Base-by-base conservation (phyloP, 2,888 invertebrate genomes). In the Dermolepida albohirtum region DNA sequence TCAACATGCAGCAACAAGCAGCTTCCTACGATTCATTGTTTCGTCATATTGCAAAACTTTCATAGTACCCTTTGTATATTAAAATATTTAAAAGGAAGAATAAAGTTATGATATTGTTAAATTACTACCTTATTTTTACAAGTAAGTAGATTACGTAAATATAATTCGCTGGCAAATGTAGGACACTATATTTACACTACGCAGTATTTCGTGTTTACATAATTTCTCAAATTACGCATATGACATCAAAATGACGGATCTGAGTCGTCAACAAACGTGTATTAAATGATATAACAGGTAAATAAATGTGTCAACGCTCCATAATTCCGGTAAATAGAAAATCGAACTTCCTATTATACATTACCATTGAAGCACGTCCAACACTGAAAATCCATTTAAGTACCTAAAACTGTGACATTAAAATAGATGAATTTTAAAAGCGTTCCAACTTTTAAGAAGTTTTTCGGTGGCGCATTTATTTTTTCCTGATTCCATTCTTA, bases 361-460 rank as follows among this genome's bases (percentile, higher is more conserved):
- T 68, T 55, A 62, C 59, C 66, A n/a, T 43, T 57, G 51, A 55
- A 66, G 39, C 51, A 44, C 54, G 50, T 62, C 62, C 59, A 40
- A 79, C 78, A 80, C 78, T 76, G 76, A 75, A 79, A 78, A 76
- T 78, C 79, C 79, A 80, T 80, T 79, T 76, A 74, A 74, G 71
- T 71, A 73, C 73, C 59, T 64, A 63, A 70, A 65, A 67, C 70
- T 70, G 75, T 70, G 70, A 73, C 77, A 78, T 79, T 77, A 78
- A 76, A 77, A 77, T 75, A 77, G 77, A 77, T 76, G 77, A 77
- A 65, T 77, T 74, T 72, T 76, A 76, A 75, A 75, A 74, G 74
- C 72, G 71, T 70, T 73, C 68, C 71, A 73, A 73, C 72, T 74
- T 69, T 59, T 66, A 69, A 73, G 62, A 76, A 73, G 59, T 73